A percentile compares a stretch with the other conserved stretches of the same genome.
These are phyloP conservation scores for Bombyx huttoni DNA, from an alignment of 2,888 invertebrate genomes.

Conservation along the genomic window DNA sequence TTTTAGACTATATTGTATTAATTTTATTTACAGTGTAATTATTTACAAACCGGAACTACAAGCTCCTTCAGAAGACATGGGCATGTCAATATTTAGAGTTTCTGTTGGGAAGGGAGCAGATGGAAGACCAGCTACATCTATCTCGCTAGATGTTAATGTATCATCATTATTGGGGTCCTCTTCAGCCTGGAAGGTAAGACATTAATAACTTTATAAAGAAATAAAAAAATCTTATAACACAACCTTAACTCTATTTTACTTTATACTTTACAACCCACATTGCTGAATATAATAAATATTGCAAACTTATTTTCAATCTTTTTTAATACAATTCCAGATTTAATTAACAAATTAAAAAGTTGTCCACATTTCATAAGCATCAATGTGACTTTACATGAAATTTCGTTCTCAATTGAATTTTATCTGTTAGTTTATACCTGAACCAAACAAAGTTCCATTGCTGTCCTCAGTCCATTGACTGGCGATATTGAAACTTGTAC, in stretches of 20 bases:
- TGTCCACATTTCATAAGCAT: no score
- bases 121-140: constrained; percentile 21
- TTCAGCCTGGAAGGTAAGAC: constrained; percentile 21
- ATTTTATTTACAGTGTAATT: neutral
- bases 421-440: constrained; percentile 23
- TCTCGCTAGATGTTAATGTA: constrained; percentile 33
- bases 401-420: neutral
- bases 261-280: no score
- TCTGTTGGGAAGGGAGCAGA: constrained; percentile 22
- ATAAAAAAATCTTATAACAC: no score
- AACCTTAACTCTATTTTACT: no score
- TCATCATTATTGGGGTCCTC: constrained; percentile 48
- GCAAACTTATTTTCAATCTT: no score
- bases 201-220: neutral
- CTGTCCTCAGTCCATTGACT: constrained; percentile 30
- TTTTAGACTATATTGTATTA: neutral
- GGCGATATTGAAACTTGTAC: constrained; percentile 82
- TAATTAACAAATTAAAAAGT: no score
- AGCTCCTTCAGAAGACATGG: constrained; percentile 33
- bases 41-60: constrained; percentile 29
- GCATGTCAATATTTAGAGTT: constrained; percentile 24
- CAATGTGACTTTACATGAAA: no score
- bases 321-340: no score
- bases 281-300: no score
- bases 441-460: constrained; percentile 36